A percentile compares a stretch with the other conserved stretches of the same genome.
These are phyloP conservation scores for Aporrectodea caliginosa DNA, from an alignment of 1,140 invertebrate species.

Conservation along the genomic window DNA sequence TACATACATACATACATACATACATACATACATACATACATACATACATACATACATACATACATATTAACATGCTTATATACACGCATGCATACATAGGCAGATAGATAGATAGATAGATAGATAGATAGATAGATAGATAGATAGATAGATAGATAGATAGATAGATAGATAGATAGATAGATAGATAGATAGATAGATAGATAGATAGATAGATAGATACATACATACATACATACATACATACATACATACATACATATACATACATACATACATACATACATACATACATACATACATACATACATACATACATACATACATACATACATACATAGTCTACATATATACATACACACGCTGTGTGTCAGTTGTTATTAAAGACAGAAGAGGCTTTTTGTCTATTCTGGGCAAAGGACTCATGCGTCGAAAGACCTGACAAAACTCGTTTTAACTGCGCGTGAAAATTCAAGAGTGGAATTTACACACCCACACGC, in stretches of 20 bases:
- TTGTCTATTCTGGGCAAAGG: no score
- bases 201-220: not conserved
- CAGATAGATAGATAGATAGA: not conserved
- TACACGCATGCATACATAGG: not conserved
- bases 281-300: not conserved
- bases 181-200: not conserved
- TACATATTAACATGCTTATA: not conserved
- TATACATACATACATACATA: not conserved
- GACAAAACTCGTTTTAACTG: no score
- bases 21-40: no score
- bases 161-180: not conserved
- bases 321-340: not conserved
- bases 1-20: not conserved
- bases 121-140: not conserved
- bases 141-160: not conserved
- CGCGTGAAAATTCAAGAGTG: no score
- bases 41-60: not conserved
- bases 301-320: not conserved
- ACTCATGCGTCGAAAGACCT: no score
- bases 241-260: not conserved
- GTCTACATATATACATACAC: no score
- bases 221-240: not conserved
- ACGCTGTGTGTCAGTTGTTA: no score
- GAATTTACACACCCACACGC: no score
- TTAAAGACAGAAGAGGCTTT: no score